phyloP scores from a whole-genome alignment of 1,140 invertebrate genomes.

The Drosophila parabipectinata region DNA sequence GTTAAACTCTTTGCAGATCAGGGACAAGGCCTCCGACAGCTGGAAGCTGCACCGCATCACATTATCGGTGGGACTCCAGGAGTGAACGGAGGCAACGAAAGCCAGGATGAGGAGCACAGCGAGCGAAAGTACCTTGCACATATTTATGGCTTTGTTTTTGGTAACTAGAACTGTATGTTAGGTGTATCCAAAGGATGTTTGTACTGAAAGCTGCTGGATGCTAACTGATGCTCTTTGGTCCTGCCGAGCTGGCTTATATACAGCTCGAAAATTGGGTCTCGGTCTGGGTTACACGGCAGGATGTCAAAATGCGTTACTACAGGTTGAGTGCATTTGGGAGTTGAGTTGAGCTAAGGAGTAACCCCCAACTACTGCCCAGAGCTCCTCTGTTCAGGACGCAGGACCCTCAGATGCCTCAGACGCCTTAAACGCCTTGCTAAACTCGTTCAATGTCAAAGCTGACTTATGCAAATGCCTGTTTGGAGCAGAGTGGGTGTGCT shows the following conservation, averaged over 20 bases:
- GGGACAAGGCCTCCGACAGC: constrained; percentile 46
- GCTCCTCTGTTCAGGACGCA: not conserved
- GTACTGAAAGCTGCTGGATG: constrained; percentile 8
- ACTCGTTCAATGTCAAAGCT: constrained; percentile 78
- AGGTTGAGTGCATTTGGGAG: constrained; percentile 71
- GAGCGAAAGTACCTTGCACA: constrained; percentile 49
- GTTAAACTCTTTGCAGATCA: constrained; percentile 49
- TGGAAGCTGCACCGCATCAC: constrained; percentile 43
- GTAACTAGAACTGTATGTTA: not conserved
- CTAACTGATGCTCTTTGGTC: constrained; percentile 54
- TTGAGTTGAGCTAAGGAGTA: not conserved
- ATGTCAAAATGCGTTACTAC: constrained; percentile 59
- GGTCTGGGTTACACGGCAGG: constrained; percentile 10
- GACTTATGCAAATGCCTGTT: constrained; percentile 73
- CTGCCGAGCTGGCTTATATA: constrained; percentile 60
- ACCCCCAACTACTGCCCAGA: too few relatives aligned
- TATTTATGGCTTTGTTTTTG: constrained; percentile 17
- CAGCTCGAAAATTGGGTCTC: constrained; percentile 18
- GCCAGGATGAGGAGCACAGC: constrained; percentile 28
- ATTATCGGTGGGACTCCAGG: constrained; percentile 16
- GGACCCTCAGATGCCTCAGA: constrained; percentile 1
- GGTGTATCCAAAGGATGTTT: constrained; percentile 4
- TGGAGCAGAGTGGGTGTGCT: not conserved
- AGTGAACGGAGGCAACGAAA: constrained; percentile 8
- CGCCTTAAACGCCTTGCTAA: constrained; percentile 51